Evolutionary conservation across 2,797 vertebrate genomes (phyloP), one percentile per base, ranked within the genome.

Genomic region (Catharus ustulatus): DNA sequence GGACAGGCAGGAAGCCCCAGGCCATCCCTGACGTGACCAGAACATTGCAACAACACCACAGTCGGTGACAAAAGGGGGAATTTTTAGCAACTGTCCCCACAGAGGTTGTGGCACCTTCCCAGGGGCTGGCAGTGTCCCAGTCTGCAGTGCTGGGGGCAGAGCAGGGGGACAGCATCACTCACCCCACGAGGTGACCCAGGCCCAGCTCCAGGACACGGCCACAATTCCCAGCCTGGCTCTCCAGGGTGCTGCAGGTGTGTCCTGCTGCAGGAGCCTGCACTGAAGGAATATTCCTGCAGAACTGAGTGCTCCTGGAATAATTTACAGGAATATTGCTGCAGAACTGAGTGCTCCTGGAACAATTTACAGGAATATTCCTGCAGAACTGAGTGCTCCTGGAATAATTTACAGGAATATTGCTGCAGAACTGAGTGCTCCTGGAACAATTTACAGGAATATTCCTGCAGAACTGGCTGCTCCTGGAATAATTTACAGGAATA

Each of bases 221-320:
- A 2, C 0, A 23, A 9, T 3, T 16, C 27, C 51, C 23, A 1
- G 12, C 0, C 21, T 1, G 3, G 34, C 42, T 55, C 40, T 26
- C 5, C 26, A 6, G 13, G 21, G 36, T 3, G 9, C 16, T 2
- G 21, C 18, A 2, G 5, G 3, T 3, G 0, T 3, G 18, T 48
- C 84, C 77, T 46, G 10, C 46, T 15, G 77, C 51, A 29, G 75
- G 48, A 61, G 18, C 43, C 43, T 10, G 43, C 43, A 43, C 43
- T 45, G 43, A 10, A 45, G 45, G 45, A 21, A 11, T 45, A 43
- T 43, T 45, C 19, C 45, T 45, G 45, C 45, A 45, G 45, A 43
- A 43, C 43, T 43, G 43, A 18, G 8, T 43, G 18, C 8, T 19
- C 43, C 18, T 43, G 43, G 43, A 19, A 43, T 43, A 9, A 18